Evolutionary conservation across 2,888 invertebrate species (phyloP).

Genomic region (Esperia sulphurella): DNA sequence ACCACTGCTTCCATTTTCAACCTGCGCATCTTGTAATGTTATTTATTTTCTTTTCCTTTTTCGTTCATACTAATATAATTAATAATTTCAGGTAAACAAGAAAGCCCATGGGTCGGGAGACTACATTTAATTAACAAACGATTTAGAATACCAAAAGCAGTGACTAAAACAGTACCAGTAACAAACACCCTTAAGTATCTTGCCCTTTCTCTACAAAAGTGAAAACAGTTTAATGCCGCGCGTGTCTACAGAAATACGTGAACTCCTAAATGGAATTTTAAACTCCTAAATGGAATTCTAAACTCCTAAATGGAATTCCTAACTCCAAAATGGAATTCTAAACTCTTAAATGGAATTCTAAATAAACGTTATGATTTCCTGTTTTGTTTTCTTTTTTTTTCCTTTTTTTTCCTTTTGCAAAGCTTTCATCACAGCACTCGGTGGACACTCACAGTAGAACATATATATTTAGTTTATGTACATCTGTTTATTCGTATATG

Average conservation of each 20-base stretch:
- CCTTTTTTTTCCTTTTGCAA: conserved; percentile 67
- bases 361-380: conserved; percentile 68
- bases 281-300: not conserved
- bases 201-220: not conserved
- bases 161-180: conserved; percentile 55
- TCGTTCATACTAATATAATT: conserved; percentile 78
- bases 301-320: conserved; percentile 19
- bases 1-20: conserved; percentile 49
- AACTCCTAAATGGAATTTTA: no score
- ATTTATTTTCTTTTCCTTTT: conserved; percentile 50
- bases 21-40: conserved; percentile 43
- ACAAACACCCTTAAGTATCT: conserved; percentile 17
- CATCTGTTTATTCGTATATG: conserved; percentile 36
- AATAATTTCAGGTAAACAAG: conserved; percentile 77
- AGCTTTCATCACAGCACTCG: conserved; percentile 78
- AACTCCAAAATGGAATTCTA: not conserved
- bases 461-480: conserved; percentile 24
- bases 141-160: conserved; percentile 49
- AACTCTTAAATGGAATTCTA: conserved; percentile 23
- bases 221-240: conserved; percentile 1
- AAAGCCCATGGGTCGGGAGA: conserved; percentile 76
- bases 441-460: conserved; percentile 73
- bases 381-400: conserved; percentile 66
- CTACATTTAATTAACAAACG: conserved; percentile 68
- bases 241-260: conserved; percentile 5